Percentiles rank a stretch among this genome's conserved stretches.
phyloP scores from a whole-genome alignment of 2,113 vertebrate genomes.

The Brachyistius frenatus region DNA sequence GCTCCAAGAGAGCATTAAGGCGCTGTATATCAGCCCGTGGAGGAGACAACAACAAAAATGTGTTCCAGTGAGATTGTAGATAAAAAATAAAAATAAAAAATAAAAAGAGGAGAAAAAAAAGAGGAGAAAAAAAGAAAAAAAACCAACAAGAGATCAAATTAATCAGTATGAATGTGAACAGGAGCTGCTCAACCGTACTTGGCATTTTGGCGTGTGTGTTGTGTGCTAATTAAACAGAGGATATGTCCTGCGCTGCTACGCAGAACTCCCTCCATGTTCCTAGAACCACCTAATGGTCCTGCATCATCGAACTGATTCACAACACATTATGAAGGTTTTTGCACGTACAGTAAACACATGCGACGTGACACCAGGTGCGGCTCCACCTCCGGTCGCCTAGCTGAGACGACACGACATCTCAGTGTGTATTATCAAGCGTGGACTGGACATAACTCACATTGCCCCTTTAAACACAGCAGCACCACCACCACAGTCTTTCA shows the following conservation, averaged over 20 bases:
- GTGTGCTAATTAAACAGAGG: conserved; percentile 42
- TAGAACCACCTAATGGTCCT: conserved; percentile 15
- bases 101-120: background rate
- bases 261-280: conserved; percentile 30
- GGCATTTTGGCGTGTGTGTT: conserved; percentile 19
- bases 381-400: conserved; percentile 7
- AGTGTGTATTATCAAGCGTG: conserved; percentile 48
- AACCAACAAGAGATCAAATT: conserved; percentile 10
- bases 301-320: conserved; percentile 13
- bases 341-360: conserved; percentile 8
- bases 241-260: conserved; percentile 24
- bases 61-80: conserved; percentile 28
- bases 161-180: conserved; percentile 37
- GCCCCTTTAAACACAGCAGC: conserved; percentile 60
- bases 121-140: conserved; percentile 21
- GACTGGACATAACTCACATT: conserved; percentile 63
- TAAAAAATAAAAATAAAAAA: conserved; percentile 2
- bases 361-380: conserved; percentile 17
- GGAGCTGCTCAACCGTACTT: background rate
- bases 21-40: conserved; percentile 46
- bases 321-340: background rate
- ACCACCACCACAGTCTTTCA: conserved; percentile 54
- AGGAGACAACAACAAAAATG: conserved; percentile 14
- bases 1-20: conserved; percentile 59
- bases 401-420: conserved; percentile 39